A percentile compares a stretch with the other conserved stretches of the same genome.
Conservation (phyloP, 2,888 invertebrate genomes). For the Acleris emargana region DNA sequence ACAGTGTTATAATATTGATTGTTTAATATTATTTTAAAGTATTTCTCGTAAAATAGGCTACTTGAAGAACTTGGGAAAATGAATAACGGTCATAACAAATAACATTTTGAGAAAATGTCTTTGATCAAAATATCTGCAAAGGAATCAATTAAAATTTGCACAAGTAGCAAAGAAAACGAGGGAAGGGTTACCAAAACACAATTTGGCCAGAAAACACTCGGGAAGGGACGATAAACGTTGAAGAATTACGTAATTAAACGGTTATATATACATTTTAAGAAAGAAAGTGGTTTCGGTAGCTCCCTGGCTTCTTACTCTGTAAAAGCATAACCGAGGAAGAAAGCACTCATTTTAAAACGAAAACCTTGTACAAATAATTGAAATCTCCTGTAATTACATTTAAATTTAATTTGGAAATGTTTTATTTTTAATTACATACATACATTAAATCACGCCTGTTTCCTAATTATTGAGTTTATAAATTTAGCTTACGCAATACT, state of each 20-base stretch:
- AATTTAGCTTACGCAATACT: no score
- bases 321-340: slow-evolving; percentile 22
- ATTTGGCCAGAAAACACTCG: slow-evolving; percentile 23
- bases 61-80: no score
- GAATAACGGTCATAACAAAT: no score
- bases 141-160: slow-evolving; percentile 24
- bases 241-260: slow-evolving; percentile 31
- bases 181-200: slow-evolving; percentile 17
- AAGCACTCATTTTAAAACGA: slow-evolving; percentile 22
- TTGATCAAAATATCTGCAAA: slow-evolving; percentile 1
- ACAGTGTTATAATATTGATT: no score
- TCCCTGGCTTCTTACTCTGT: neutral
- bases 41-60: no score
- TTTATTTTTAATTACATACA: no score
- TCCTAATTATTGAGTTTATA: no score
- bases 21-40: no score
- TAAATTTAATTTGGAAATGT: neutral
- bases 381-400: slow-evolving; percentile 7
- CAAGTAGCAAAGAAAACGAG: slow-evolving; percentile 13
- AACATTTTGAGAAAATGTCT: neutral
- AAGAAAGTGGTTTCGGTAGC: slow-evolving; percentile 17
- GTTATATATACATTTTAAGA: slow-evolving; percentile 23
- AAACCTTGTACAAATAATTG: slow-evolving; percentile 15
- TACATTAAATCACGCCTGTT: no score
- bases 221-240: slow-evolving; percentile 15